Conservation (phyloP, 1,140 invertebrate genomes). For the Drosophila saltans region DNA sequence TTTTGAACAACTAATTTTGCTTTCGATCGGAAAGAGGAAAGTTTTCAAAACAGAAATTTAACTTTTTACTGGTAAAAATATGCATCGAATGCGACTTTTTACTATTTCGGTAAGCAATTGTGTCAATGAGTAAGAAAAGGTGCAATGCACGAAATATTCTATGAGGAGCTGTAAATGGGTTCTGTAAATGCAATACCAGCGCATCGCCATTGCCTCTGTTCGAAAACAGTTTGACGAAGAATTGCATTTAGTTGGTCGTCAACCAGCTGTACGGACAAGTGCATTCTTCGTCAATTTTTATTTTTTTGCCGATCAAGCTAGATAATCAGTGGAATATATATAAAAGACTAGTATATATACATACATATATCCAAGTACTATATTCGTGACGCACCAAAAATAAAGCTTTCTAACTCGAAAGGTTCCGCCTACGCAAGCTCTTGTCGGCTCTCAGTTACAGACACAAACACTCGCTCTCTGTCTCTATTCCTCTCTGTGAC, state of each 20-base stretch:
- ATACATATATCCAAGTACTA: background rate
- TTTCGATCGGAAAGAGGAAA: too few relatives aligned
- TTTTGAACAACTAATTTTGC: too few relatives aligned
- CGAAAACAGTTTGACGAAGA: background rate
- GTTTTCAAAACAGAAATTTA: too few relatives aligned
- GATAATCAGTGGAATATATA: background rate
- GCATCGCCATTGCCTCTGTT: background rate
- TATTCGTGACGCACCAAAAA: conserved; percentile 7
- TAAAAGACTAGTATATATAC: background rate
- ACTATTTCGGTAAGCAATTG: too few relatives aligned
- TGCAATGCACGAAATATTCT: background rate
- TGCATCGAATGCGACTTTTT: too few relatives aligned
- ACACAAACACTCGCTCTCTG: background rate
- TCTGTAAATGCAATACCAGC: background rate
- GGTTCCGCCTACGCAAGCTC: conserved; percentile 12
- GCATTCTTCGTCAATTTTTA: background rate
- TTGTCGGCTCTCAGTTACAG: background rate
- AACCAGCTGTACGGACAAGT: conserved; percentile 8
- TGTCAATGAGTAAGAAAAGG: too few relatives aligned
- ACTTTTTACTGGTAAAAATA: too few relatives aligned
- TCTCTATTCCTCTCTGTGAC: background rate
- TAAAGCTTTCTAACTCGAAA: conserved; percentile 22
- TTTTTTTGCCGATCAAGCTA: background rate
- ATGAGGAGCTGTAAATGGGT: background rate
- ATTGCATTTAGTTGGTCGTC: conserved; percentile 1